phyloP scores from a whole-genome alignment of 1,140 invertebrate genomes.

The Pseudomyrmex sp. region DNA sequence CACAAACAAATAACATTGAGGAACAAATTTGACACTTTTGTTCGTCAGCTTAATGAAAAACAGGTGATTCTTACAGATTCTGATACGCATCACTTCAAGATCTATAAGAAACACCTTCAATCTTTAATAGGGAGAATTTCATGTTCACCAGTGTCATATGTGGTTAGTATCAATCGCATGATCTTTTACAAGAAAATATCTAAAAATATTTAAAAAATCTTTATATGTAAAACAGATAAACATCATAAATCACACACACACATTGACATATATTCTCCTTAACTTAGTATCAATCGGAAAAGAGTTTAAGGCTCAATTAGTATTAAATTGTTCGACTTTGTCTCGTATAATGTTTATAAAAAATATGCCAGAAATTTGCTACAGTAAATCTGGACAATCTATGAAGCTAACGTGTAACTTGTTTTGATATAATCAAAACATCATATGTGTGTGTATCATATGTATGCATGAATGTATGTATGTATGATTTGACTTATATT shows the following conservation, averaged over 20 bases:
- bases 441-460: not conserved
- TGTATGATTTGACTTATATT: conserved; percentile 20
- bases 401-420: not conserved
- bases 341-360: conserved; percentile 38
- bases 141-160: too few species aligned
- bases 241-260: not conserved
- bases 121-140: too few species aligned
- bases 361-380: not conserved
- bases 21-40: conserved; percentile 4
- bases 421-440: conserved; percentile 50
- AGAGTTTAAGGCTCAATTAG: conserved; percentile 43
- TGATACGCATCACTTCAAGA: too few species aligned
- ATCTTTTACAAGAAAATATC: conserved; percentile 28
- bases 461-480: too few species aligned
- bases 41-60: too few species aligned
- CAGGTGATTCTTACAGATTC: too few species aligned
- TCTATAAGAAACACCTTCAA: too few species aligned
- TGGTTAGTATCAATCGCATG: conserved; percentile 23
- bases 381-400: conserved; percentile 33
- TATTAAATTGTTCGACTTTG: conserved; percentile 40
- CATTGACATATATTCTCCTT: not conserved
- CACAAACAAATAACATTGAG: not conserved
- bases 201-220: conserved; percentile 11
- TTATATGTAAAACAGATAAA: conserved; percentile 20
- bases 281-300: conserved; percentile 20